Evolutionary conservation across 1,140 invertebrate genomes (phyloP), one percentile per base, ranked within the genome.

Genomic region (Heliothis virescens): DNA sequence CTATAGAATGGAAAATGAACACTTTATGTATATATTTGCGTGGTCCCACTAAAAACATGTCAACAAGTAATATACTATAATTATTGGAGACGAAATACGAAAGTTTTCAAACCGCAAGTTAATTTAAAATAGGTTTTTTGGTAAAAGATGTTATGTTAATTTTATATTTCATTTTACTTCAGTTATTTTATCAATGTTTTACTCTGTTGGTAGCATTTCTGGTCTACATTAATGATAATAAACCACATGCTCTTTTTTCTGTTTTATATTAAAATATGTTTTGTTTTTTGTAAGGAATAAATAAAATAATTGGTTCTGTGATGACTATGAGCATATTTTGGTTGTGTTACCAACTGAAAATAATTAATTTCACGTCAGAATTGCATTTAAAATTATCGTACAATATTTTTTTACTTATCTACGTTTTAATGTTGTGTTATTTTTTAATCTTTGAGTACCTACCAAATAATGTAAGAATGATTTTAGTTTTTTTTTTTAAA

Each of bases 401-500:
- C 29, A 63, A 63, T 63, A 12, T 29, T 26, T 60, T 29, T 15
- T 60, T 29, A 34, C 15, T 29, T 60, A 41, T 65, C 47, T 48
- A 48, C 34, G 34, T 34, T 34, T 34, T 34, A 34, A 48, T 12
- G 0, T 3, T 12, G 5, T 50, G 63, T 69, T 53, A 15, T 72
- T 1, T 72, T 3, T 34, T 50, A 47, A 65, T 72, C 34, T 74
- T 74, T 74, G 11, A 47, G 48, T n/a, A n/a, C n/a, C n/a, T 74
- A 74, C 55, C 72, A 74, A 60, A 74, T 74, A 55, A 60, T 74
- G 69, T 72, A 72, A 72, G 52, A 69, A 47, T 21, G 29, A 48
- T 60, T 60, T 60, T 41, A 71, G 50, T n/a, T n/a, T n/a, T 69
- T 73, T 60, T 55, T 77, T 29, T 60, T 1, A 53, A 52, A 62